Conservation (phyloP, 2,888 invertebrate species). For the Cerastoderma edule region DNA sequence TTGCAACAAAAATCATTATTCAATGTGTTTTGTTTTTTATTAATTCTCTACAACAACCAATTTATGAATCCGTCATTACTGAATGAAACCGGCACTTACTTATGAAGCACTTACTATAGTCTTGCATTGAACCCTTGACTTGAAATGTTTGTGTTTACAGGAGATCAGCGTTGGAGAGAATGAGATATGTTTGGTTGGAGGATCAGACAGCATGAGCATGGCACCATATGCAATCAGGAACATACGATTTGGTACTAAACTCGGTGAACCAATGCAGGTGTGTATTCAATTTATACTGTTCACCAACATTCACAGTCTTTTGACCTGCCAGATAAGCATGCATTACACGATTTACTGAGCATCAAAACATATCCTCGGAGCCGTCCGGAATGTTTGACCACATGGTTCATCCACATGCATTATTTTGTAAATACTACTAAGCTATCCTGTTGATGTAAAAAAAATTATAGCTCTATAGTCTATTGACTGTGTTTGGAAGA, state of each 20-base stretch:
- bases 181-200: conserved; percentile 94
- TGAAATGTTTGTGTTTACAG: conserved; percentile 84
- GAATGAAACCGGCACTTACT: too few relatives aligned
- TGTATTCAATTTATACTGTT: background rate
- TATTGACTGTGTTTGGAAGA: background rate
- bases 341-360: background rate
- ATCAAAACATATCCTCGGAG: background rate
- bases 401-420: background rate
- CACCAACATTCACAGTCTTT: background rate
- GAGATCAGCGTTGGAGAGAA: conserved; percentile 94
- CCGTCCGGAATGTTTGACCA: background rate
- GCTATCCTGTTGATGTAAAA: background rate
- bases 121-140: background rate
- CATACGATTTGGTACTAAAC: conserved; percentile 93
- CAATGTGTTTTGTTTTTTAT: background rate
- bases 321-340: background rate
- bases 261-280: conserved; percentile 88
- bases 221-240: conserved; percentile 92
- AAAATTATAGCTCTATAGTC: too few relatives aligned
- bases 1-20: background rate
- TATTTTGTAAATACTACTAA: background rate
- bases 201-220: conserved; percentile 98
- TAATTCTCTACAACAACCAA: too few relatives aligned
- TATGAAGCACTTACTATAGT: background rate
- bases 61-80: background rate